A percentile compares a stretch with the other conserved stretches of the same genome.
Conservation (phyloP, 2,888 invertebrate species). For the Mimumesa dahlbomi region DNA sequence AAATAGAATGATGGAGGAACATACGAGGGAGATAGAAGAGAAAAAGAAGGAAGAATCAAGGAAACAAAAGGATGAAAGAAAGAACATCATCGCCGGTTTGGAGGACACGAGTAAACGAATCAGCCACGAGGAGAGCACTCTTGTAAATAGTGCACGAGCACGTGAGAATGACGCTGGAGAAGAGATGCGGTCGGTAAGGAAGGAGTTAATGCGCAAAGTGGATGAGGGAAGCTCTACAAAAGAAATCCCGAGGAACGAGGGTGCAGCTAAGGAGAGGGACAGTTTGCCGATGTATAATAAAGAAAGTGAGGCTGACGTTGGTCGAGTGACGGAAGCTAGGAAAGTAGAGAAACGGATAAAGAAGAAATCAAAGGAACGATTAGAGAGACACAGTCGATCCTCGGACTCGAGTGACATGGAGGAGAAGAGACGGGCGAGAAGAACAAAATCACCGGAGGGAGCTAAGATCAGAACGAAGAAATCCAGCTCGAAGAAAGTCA, state of each 20-base stretch:
- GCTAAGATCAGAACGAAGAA: conserved; percentile 39
- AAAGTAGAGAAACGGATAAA: conserved; percentile 52
- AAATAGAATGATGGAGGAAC: conserved; percentile 67
- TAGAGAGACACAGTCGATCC: conserved; percentile 55
- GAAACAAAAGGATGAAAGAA: not conserved
- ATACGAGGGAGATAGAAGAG: conserved; percentile 20
- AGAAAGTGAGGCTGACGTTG: conserved; percentile 36
- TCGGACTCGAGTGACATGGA: conserved; percentile 72
- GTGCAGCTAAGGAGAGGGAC: not conserved
- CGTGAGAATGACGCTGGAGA: conserved; percentile 29
- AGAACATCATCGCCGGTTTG: not conserved
- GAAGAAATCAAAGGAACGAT: conserved; percentile 61
- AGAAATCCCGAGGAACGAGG: conserved; percentile 7
- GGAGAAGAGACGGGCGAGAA: conserved; percentile 37
- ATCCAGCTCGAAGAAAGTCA: conserved; percentile 35
- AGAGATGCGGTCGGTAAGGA: conserved; percentile 35
- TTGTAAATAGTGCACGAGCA: conserved; percentile 18
- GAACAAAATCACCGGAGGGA: conserved; percentile 66
- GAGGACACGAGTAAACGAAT: too few species aligned
- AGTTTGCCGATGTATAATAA: too few species aligned
- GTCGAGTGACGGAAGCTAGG: conserved; percentile 18
- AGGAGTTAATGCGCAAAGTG: conserved; percentile 34
- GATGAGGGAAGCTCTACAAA: conserved; percentile 21
- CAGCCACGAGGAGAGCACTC: not conserved
- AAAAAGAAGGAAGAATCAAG: not conserved